phyloP scores from a whole-genome alignment of 30 jellyfish, hydroid and myxozoan genomes.

The Chrysaora quinquecirrha region DNA sequence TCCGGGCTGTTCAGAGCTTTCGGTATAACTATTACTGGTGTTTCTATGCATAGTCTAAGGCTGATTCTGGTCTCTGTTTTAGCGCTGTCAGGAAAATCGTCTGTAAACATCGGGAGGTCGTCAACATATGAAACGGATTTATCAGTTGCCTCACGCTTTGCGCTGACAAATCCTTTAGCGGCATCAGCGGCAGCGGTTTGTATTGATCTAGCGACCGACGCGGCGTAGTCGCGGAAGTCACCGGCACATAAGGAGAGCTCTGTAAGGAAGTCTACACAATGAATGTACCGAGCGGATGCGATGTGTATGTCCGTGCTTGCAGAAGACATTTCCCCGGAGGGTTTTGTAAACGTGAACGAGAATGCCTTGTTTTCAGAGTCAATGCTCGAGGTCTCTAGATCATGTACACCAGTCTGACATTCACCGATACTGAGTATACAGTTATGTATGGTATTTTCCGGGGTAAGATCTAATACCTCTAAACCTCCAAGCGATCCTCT shows the following conservation, averaged over 20 bases:
- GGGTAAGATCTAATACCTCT: slow-evolving; percentile 75
- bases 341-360: slow-evolving; percentile 42
- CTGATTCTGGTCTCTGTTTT: background rate
- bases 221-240: slow-evolving; percentile 89
- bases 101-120: slow-evolving; percentile 1
- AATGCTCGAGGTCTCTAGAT: background rate
- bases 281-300: slow-evolving; percentile 93
- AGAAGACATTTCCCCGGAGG: background rate
- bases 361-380: slow-evolving; percentile 74
- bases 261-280: slow-evolving; percentile 69
- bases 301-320: slow-evolving; percentile 58
- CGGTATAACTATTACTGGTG: slow-evolving; percentile 96
- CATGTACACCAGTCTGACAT: slow-evolving; percentile 26
- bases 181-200: slow-evolving; percentile 97
- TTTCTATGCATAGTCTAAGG: slow-evolving; percentile 42
- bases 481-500: slow-evolving; percentile 84
- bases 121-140: background rate
- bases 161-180: slow-evolving; percentile 89
- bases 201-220: slow-evolving; percentile 75
- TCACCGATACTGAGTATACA: slow-evolving; percentile 79
- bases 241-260: slow-evolving; percentile 91
- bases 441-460: slow-evolving; percentile 60
- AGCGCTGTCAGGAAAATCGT: background rate
- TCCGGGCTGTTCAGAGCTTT: slow-evolving; percentile 66
- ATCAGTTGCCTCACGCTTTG: slow-evolving; percentile 20